Percentiles rank a stretch among this genome's conserved stretches.
Conservation (phyloP, 2,888 invertebrate genomes). For the Phrixothrix hirtus region DNA sequence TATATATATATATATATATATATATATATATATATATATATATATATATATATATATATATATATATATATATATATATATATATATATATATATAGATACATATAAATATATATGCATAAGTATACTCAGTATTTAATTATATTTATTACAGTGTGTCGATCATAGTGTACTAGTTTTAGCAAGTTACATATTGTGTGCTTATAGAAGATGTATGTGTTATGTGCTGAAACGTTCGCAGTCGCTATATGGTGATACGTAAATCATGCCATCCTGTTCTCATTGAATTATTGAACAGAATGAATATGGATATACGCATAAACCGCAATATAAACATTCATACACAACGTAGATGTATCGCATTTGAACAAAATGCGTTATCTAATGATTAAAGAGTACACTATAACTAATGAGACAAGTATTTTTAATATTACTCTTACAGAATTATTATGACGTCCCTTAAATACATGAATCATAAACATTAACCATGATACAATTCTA, state of each 20-base stretch:
- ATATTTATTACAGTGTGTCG: slow-evolving; percentile 55
- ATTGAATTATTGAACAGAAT: too few relatives aligned
- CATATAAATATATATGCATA: too few relatives aligned
- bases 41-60: too few relatives aligned
- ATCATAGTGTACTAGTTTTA: slow-evolving; percentile 54
- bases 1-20: too few relatives aligned
- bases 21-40: too few relatives aligned
- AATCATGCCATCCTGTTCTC: slow-evolving; percentile 54
- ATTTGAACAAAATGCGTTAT: slow-evolving; percentile 26
- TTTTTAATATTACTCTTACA: slow-evolving; percentile 40
- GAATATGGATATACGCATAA: too few relatives aligned
- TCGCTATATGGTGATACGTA: slow-evolving; percentile 44
- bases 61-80: too few relatives aligned
- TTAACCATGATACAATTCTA: slow-evolving; percentile 53
- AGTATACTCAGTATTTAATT: slow-evolving; percentile 51
- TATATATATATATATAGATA: too few relatives aligned
- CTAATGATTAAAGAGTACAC: slow-evolving; percentile 30
- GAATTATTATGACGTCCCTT: slow-evolving; percentile 39
- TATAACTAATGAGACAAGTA: slow-evolving; percentile 44
- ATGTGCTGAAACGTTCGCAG: slow-evolving; percentile 44
- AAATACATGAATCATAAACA: slow-evolving; percentile 48
- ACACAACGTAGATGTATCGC: not conserved
- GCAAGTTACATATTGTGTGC: slow-evolving; percentile 53
- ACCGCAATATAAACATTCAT: slow-evolving; percentile 26
- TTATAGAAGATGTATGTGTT: slow-evolving; percentile 45